Conservation (phyloP, 1,140 invertebrate genomes). For the Neodiprion lecontei region DNA sequence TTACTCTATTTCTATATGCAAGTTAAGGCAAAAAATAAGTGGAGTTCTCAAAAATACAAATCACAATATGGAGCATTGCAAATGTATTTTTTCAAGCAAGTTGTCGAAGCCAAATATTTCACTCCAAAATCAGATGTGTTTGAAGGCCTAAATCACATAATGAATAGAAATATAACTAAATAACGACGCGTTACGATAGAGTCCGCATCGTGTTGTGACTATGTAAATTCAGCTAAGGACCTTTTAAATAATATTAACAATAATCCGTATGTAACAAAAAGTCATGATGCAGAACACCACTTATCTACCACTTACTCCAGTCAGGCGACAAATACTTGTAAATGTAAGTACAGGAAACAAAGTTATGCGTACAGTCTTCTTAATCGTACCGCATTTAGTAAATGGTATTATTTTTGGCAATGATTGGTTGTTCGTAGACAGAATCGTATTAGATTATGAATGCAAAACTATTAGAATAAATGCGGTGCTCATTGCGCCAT, state of each 20-base stretch:
- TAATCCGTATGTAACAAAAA: neutral
- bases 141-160: neutral
- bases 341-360: neutral
- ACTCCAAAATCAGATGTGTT: conserved; percentile 19
- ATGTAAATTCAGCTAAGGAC: neutral
- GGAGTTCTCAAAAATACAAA: conserved; percentile 20
- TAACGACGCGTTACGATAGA: neutral
- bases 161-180: neutral
- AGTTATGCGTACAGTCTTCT: conserved; percentile 12
- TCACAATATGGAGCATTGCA: conserved; percentile 19
- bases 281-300: neutral
- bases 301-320: neutral
- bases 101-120: conserved; percentile 23
- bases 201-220: conserved; percentile 1
- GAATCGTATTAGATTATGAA: conserved; percentile 12
- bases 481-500: neutral
- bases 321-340: conserved; percentile 17
- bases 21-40: conserved; percentile 24
- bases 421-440: conserved; percentile 20
- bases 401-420: conserved; percentile 22
- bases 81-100: conserved; percentile 21
- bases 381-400: conserved; percentile 8
- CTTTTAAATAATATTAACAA: neutral
- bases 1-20: conserved; percentile 12
- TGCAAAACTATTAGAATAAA: neutral